Conservation (phyloP, 2,888 invertebrate species). For the Drosophila hawaiiensis region DNA sequence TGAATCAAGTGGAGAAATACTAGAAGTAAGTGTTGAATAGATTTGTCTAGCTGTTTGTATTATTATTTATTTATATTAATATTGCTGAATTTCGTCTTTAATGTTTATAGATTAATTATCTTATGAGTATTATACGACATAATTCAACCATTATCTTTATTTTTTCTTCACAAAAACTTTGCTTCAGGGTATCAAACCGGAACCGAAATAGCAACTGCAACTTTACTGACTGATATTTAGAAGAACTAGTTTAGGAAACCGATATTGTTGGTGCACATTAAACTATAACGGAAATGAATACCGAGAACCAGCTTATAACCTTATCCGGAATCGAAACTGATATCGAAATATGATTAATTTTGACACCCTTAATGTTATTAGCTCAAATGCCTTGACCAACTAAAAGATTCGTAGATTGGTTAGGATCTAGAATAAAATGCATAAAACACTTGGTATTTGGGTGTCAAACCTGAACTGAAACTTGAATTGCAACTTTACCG, state of each 20-base stretch:
- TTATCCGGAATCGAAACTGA: not conserved
- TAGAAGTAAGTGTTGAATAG: not conserved
- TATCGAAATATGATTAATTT: too few relatives aligned
- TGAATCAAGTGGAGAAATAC: not conserved
- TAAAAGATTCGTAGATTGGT: not conserved
- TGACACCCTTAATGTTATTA: rapidly evolving
- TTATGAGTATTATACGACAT: not conserved
- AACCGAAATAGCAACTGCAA: not conserved
- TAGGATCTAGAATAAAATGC: not conserved
- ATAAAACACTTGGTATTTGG: not conserved
- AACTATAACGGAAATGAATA: not conserved
- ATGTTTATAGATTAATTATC: not conserved
- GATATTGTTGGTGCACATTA: not conserved
- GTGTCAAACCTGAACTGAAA: too few relatives aligned
- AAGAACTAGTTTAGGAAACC: not conserved
- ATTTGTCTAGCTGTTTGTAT: not conserved
- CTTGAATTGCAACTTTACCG: too few relatives aligned
- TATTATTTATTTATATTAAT: not conserved
- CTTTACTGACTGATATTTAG: not conserved
- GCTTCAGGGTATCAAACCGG: not conserved
- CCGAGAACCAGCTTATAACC: not conserved
- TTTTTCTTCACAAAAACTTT: not conserved
- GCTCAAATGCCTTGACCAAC: not conserved
- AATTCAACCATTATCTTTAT: not conserved
- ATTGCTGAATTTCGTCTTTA: not conserved